A percentile compares a stretch with the other conserved stretches of the same genome.
Conservation (phyloP, 2,888 invertebrate species). For the Ochlodes sylvanus region DNA sequence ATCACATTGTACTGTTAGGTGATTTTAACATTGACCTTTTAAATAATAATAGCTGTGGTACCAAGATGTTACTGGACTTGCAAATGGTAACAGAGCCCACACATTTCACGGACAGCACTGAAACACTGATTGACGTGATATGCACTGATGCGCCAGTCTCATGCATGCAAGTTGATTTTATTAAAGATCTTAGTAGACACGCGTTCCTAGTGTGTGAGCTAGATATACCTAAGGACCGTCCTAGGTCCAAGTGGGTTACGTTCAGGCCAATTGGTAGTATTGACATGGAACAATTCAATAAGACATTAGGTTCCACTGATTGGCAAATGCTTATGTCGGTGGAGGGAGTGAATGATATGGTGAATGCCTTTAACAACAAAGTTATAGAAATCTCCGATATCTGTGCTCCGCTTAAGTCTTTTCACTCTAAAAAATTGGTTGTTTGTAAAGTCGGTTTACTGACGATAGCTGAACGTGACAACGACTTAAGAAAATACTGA, state of each 20-base stretch:
- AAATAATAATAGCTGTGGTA: background rate
- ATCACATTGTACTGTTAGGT: constrained; percentile 4
- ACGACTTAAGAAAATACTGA: no score
- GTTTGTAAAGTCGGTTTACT: no score
- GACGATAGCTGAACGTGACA: no score
- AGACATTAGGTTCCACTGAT: background rate
- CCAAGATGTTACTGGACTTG: background rate
- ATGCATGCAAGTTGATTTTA: no score
- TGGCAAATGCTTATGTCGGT: background rate
- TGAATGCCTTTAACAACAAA: constrained; percentile 1
- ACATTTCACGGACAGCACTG: constrained; percentile 11
- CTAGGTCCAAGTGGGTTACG: no score
- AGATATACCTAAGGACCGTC: no score
- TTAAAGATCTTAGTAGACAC: no score
- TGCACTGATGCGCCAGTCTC: no score
- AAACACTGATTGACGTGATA: no score
- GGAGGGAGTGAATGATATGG: constrained; percentile 2
- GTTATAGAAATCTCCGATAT: background rate
- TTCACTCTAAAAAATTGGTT: no score
- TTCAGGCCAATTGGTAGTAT: constrained; percentile 8
- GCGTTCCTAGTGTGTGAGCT: no score
- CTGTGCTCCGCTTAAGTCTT: no score
- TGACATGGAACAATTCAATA: background rate
- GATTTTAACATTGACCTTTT: constrained; percentile 3
- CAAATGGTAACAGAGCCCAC: constrained; percentile 11